Percentiles rank a stretch among this genome's conserved stretches.
Conservation (phyloP, 2,888 invertebrate species). For the Sminthurides aquaticus region DNA sequence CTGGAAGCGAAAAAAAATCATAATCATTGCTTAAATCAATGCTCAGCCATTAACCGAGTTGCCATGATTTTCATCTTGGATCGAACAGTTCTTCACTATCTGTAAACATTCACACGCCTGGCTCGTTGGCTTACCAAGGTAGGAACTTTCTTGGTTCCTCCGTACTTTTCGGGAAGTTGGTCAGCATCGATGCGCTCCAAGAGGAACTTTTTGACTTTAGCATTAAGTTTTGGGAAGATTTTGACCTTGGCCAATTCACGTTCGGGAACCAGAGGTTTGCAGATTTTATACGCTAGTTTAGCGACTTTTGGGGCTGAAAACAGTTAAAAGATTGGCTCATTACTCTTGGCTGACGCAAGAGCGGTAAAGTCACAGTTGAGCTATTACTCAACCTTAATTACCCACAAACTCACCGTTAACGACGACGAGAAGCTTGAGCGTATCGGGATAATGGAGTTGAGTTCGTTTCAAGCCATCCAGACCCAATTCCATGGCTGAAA, state of each 20-base stretch:
- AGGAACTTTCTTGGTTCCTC: constrained; percentile 36
- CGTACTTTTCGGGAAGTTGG: constrained; percentile 39
- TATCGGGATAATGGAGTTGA: constrained; percentile 37
- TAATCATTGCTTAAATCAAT: background rate
- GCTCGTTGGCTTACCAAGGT: constrained; percentile 10
- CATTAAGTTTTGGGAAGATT: constrained; percentile 37
- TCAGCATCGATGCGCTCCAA: constrained; percentile 36
- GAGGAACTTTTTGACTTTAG: constrained; percentile 35
- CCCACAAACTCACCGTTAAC: constrained; percentile 33
- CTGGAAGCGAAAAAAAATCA: constrained; percentile 17
- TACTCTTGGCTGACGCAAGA: background rate
- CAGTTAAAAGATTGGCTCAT: background rate
- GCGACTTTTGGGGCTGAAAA: constrained; percentile 38
- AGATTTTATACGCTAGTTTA: constrained; percentile 41
- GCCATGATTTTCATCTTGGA: no score
- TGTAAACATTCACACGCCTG: no score
- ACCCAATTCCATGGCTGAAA: constrained; percentile 36
- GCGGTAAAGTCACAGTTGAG: background rate
- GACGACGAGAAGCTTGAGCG: constrained; percentile 34
- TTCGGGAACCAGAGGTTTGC: constrained; percentile 36
- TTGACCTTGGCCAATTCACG: constrained; percentile 37
- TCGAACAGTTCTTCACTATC: no score
- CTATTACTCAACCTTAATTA: background rate
- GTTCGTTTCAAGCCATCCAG: constrained; percentile 35
- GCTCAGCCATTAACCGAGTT: background rate